phyloP scores from a whole-genome alignment of 2,113 vertebrate species.

The Phalacrocorax brasilianus region DNA sequence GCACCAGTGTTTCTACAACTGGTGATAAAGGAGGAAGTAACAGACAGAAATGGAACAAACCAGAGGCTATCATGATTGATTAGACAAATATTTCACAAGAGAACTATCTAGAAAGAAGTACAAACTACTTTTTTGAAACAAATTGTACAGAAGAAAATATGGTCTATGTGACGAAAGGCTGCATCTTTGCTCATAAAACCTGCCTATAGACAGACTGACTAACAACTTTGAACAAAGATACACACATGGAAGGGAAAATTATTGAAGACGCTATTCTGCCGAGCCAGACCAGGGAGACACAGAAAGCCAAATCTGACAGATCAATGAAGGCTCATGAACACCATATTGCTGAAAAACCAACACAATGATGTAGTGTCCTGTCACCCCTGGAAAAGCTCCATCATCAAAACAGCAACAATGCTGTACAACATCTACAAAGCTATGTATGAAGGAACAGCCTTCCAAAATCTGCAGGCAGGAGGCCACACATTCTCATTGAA shows the following conservation, averaged over 20 bases:
- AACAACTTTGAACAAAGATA: background rate
- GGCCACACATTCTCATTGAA: background rate
- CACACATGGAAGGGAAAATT: background rate
- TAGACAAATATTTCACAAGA: background rate
- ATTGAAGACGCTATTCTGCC: background rate
- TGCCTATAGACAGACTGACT: background rate
- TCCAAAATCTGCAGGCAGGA: background rate
- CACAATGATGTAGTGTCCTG: background rate
- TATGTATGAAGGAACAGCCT: background rate
- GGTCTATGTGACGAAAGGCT: background rate
- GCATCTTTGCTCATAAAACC: background rate
- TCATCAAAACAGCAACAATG: background rate
- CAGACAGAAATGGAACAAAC: background rate
- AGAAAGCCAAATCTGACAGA: background rate
- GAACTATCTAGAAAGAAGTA: background rate
- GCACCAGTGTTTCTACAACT: background rate
- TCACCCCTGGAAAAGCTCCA: background rate
- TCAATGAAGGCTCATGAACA: background rate
- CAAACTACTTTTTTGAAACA: background rate
- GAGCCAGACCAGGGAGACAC: background rate
- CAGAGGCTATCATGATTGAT: background rate
- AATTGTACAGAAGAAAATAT: background rate
- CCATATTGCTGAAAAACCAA: background rate
- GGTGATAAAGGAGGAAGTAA: background rate
- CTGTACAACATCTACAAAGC: background rate